Percentiles rank a stretch among this genome's conserved stretches.
phyloP scores from a whole-genome alignment of 37 sponge, comb jelly and placozoan species.

The Bolinopsis microptera region DNA sequence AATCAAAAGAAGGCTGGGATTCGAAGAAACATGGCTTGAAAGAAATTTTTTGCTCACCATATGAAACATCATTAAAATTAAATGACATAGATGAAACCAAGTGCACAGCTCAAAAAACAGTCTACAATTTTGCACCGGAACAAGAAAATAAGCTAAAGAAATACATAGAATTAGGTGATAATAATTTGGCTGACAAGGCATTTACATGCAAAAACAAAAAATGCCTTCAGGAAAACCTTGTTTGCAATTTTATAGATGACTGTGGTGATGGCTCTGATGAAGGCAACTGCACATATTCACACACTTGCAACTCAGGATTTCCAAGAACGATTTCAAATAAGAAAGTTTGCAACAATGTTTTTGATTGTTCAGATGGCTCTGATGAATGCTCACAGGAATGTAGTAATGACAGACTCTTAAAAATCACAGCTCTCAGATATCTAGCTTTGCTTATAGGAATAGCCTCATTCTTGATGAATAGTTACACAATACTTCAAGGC shows the following conservation, averaged over 20 bases:
- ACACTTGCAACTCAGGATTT: neutral
- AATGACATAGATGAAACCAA: neutral
- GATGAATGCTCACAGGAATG: slow-evolving; percentile 33
- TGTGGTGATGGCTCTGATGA: slow-evolving; percentile 41
- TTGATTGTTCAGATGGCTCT: slow-evolving; percentile 25
- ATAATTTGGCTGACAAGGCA: neutral
- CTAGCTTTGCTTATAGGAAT: neutral
- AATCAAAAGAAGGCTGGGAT: neutral
- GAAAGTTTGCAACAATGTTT: neutral
- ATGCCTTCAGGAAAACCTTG: neutral
- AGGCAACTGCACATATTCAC: neutral
- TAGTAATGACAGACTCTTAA: neutral
- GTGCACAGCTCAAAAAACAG: neutral
- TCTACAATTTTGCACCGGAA: neutral
- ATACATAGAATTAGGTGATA: neutral
- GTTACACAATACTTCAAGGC: neutral
- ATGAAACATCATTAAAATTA: neutral
- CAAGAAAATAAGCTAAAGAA: neutral
- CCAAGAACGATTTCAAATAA: neutral
- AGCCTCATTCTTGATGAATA: neutral
- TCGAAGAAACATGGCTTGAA: neutral
- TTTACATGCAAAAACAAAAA: neutral
- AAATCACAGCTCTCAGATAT: neutral
- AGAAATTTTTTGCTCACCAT: neutral
- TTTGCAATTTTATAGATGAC: slow-evolving; percentile 2